Evolutionary conservation across 2,888 invertebrate species (phyloP).

Genomic region (Epiblema foenella): DNA sequence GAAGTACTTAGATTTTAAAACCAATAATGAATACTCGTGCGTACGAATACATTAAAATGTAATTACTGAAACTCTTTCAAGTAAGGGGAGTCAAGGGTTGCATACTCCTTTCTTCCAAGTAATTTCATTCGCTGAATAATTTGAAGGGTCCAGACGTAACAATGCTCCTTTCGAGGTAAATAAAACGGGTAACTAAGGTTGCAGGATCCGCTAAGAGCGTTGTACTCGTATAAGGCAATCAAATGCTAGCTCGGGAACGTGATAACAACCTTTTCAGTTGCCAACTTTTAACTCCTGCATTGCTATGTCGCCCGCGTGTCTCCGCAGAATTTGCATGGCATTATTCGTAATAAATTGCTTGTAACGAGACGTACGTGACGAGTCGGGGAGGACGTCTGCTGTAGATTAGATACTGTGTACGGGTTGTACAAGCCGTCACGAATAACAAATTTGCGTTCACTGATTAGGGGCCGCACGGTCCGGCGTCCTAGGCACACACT

Average conservation of each 20-base stretch:
- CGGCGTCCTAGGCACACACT: too few species aligned
- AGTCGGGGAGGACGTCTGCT: conserved; percentile 59
- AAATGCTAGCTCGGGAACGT: conserved; percentile 3
- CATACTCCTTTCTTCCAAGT: conserved; percentile 5
- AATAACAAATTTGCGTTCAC: too few species aligned
- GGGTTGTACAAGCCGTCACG: conserved; percentile 65
- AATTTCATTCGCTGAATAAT: conserved; percentile 25
- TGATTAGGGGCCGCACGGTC: too few species aligned
- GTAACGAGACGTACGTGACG: conserved; percentile 73
- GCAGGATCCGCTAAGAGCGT: not conserved
- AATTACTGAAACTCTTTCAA: conserved; percentile 17
- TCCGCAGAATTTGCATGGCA: conserved; percentile 64
- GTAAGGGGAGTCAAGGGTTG: conserved; percentile 13
- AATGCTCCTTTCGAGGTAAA: conserved; percentile 1
- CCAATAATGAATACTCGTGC: not conserved
- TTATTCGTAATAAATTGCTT: conserved; percentile 70
- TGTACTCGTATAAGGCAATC: conserved; percentile 13
- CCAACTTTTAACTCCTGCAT: conserved; percentile 47
- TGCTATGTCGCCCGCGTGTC: conserved; percentile 59
- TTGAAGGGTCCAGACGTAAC: conserved; percentile 20
- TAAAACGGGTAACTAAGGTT: not conserved
- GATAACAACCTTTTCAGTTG: conserved; percentile 21
- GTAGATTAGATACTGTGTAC: conserved; percentile 68
- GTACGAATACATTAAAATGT: conserved; percentile 6
- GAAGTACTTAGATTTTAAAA: not conserved